Evolutionary conservation across 1,140 invertebrate genomes (phyloP).

Genomic region (Drosophila serrata): DNA sequence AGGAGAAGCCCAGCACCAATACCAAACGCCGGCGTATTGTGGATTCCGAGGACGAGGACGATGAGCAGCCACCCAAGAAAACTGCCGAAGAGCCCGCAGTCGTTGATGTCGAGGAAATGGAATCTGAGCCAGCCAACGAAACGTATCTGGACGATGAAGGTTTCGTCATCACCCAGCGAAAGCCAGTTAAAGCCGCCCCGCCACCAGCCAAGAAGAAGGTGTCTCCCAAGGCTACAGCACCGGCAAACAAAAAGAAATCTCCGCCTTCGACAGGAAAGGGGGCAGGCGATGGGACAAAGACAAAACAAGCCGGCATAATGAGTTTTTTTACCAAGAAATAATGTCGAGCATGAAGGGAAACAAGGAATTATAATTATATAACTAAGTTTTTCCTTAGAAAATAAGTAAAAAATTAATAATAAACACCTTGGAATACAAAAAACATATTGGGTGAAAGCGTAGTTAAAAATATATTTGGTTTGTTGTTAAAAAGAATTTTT

Average conservation of each 20-base stretch:
- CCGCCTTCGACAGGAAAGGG: conserved; percentile 52
- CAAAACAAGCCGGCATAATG: conserved; percentile 77
- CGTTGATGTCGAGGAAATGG: conserved; percentile 46
- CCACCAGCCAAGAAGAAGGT: conserved; percentile 41
- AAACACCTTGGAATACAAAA: neutral
- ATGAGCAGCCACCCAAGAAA: conserved; percentile 72
- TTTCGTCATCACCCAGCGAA: conserved; percentile 75
- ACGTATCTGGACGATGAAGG: conserved; percentile 82
- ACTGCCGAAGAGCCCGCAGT: conserved; percentile 23
- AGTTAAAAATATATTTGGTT: neutral
- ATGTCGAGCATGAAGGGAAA: neutral
- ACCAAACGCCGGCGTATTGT: conserved; percentile 73
- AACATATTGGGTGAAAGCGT: neutral
- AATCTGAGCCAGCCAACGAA: conserved; percentile 57
- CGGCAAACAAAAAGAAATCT: conserved; percentile 50
- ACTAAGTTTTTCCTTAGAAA: conserved; percentile 10
- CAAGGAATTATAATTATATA: neutral
- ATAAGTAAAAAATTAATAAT: neutral
- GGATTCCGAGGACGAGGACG: conserved; percentile 77
- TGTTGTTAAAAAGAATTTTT: conserved; percentile 68
- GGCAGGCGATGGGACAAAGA: conserved; percentile 54
- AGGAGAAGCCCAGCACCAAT: conserved; percentile 26
- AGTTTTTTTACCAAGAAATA: conserved; percentile 79
- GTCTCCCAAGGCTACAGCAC: conserved; percentile 31
- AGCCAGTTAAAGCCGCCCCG: conserved; percentile 48